Conservation (phyloP, 2,797 vertebrate genomes). For the Paguma larvata region DNA sequence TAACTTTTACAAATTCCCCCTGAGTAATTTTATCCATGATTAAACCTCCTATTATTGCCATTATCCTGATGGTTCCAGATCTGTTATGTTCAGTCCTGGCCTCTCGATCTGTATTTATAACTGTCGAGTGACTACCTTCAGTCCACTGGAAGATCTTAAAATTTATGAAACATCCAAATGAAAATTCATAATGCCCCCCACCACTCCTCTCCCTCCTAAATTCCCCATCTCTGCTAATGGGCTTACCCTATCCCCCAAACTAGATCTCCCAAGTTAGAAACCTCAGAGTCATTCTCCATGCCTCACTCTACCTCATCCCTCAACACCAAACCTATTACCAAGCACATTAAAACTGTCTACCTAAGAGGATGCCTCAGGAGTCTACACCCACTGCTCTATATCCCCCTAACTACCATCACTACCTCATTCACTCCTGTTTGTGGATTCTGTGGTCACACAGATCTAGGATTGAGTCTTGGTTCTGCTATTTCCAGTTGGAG, state of each 20-base stretch:
- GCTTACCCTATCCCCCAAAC: not conserved
- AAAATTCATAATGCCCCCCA: not conserved
- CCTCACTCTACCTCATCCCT: not conserved
- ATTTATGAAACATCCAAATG: not conserved
- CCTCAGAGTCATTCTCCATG: not conserved
- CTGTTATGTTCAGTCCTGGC: not conserved
- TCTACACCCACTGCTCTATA: not conserved
- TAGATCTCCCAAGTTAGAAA: not conserved
- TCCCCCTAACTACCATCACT: not conserved
- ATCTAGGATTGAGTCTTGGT: not conserved
- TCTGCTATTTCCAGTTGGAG: not conserved
- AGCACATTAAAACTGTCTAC: conserved; percentile 4
- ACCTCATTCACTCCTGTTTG: not conserved
- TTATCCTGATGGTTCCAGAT: not conserved
- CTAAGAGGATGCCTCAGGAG: not conserved
- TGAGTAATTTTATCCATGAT: conserved; percentile 4
- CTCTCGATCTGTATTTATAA: not conserved
- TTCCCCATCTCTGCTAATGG: not conserved
- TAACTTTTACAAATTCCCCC: not conserved
- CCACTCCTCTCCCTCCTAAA: not conserved
- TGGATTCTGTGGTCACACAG: not conserved
- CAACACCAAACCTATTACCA: not conserved
- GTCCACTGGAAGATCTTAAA: not conserved
- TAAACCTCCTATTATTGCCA: not conserved
- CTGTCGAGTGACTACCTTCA: not conserved